Evolutionary conservation across 2,797 vertebrate species (phyloP).

Genomic region (Mycteria americana): DNA sequence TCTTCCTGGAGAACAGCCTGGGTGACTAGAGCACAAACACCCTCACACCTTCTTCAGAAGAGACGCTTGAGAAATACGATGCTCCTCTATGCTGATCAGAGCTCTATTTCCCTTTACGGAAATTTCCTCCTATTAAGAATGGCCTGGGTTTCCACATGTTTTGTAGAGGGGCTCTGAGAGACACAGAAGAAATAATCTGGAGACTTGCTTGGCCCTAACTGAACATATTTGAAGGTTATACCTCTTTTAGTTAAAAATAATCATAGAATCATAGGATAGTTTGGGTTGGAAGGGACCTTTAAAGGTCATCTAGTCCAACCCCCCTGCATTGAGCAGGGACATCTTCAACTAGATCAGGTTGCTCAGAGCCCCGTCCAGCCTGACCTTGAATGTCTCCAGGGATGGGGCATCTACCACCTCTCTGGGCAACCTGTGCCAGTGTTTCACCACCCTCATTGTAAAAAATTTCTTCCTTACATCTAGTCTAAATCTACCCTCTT

Average conservation of each 20-base stretch:
- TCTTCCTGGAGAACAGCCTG: neutral
- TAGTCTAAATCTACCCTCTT: neutral
- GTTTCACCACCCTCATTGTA: neutral
- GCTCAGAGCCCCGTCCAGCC: neutral
- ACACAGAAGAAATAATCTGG: neutral
- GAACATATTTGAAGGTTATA: neutral
- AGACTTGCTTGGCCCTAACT: neutral
- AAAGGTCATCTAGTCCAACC: neutral
- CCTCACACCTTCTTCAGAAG: neutral
- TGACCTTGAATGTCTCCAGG: neutral
- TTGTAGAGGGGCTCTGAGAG: neutral
- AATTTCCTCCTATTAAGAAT: neutral
- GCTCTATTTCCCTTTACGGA: neutral
- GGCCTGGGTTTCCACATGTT: neutral
- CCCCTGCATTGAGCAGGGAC: neutral
- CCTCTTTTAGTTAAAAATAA: neutral
- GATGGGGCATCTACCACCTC: neutral
- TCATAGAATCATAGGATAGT: neutral
- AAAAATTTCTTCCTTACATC: neutral
- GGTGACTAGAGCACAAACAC: neutral
- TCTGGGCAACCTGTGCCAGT: neutral
- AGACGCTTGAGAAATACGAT: neutral
- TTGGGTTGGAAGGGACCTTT: neutral
- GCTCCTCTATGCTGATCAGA: neutral
- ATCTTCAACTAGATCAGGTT: neutral